Evolutionary conservation across 1,140 invertebrate genomes (phyloP).

Genomic region (Hetaerina americana): DNA sequence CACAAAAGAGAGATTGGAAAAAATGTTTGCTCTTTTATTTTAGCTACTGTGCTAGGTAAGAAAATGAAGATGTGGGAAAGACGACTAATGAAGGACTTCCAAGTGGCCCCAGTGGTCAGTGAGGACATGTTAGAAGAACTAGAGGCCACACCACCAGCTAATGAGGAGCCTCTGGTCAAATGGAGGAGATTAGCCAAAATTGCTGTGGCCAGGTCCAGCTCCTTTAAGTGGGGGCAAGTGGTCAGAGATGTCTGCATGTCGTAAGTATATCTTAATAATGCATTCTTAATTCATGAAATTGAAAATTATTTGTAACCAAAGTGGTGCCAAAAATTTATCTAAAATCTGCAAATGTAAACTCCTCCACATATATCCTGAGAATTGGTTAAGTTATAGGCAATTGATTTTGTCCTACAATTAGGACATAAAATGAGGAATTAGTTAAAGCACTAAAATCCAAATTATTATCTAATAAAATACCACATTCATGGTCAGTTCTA

Average conservation of each 20-base stretch:
- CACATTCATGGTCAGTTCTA: no score
- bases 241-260: constrained; percentile 40
- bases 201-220: constrained; percentile 47
- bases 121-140: constrained; percentile 36
- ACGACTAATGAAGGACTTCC: constrained; percentile 73
- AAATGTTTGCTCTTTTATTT: no score
- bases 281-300: no score
- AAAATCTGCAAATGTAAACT: constrained; percentile 8
- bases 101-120: constrained; percentile 52
- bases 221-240: constrained; percentile 56
- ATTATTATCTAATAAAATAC: no score
- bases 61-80: constrained; percentile 70
- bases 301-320: no score
- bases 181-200: constrained; percentile 59
- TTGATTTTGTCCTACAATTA: no score
- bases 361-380: constrained; percentile 14
- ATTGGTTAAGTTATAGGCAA: no score
- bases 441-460: no score
- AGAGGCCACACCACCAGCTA: constrained; percentile 29
- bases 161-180: constrained; percentile 47
- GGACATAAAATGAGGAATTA: no score
- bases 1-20: no score
- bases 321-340: no score
- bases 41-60: constrained; percentile 47
- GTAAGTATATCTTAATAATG: constrained; percentile 31